These are phyloP conservation scores for Planococcus citri DNA, from an alignment of 1,140 invertebrate species.

Conservation along the genomic window DNA sequence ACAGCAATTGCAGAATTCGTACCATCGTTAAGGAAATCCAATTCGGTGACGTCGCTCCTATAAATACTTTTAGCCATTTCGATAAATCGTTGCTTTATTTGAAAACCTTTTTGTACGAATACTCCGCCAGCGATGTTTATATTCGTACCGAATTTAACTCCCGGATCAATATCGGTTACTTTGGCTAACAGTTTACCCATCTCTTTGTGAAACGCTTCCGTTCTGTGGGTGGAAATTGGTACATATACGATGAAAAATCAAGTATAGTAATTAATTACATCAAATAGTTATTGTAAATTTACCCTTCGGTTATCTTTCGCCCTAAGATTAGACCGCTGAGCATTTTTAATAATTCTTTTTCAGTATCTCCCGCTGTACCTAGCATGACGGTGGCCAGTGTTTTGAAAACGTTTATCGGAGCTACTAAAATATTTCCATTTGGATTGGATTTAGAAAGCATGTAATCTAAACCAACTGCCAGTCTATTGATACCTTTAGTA, in stretches of 20 bases:
- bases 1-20: neutral
- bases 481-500: neutral
- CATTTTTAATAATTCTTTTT: neutral
- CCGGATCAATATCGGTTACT: neutral
- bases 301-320: no score
- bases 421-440: neutral
- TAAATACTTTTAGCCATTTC: conserved; percentile 1
- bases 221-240: no score
- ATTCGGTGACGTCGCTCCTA: neutral
- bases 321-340: neutral
- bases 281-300: no score
- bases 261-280: no score
- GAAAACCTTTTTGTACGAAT: neutral
- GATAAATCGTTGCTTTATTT: neutral
- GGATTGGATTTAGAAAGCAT: neutral
- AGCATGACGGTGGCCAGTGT: neutral
- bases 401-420: neutral
- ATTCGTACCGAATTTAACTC: neutral
- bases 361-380: neutral
- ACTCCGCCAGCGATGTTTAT: neutral
- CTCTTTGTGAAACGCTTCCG: neutral
- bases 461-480: neutral
- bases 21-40: neutral
- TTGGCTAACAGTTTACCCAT: neutral
- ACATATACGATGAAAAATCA: no score